phyloP scores from a whole-genome alignment of 1,140 invertebrate genomes.

The Mesaphorura yosii region DNA sequence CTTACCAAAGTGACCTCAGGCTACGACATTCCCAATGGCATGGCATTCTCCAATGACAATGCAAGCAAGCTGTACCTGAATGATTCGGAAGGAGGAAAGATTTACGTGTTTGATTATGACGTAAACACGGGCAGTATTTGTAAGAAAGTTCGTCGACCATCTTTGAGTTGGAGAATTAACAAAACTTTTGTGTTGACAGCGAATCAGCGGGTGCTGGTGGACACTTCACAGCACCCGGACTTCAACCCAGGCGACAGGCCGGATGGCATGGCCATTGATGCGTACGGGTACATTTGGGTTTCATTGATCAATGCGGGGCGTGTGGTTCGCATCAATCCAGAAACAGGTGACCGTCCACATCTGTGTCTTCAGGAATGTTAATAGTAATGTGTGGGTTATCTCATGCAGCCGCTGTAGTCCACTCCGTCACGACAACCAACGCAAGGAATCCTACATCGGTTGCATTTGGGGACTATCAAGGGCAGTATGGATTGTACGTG shows the following conservation, averaged over 20 bases:
- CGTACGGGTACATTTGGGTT: conserved; percentile 14
- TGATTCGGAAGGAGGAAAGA: conserved; percentile 16
- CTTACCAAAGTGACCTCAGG: conserved; percentile 4
- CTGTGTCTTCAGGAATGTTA: neutral
- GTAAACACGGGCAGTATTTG: conserved; percentile 8
- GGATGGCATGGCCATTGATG: conserved; percentile 18
- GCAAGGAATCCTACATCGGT: conserved; percentile 12
- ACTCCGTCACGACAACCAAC: neutral
- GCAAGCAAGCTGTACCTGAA: conserved; percentile 15
- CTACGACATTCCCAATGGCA: conserved; percentile 14
- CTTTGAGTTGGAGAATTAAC: neutral
- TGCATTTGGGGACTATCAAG: conserved; percentile 12
- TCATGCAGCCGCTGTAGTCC: conserved; percentile 9
- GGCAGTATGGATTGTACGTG: conserved; percentile 12
- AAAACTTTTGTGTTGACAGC: neutral
- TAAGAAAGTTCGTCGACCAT: conserved; percentile 4
- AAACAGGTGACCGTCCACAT: conserved; percentile 9
- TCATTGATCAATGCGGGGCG: conserved; percentile 9
- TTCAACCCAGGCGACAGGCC: conserved; percentile 7
- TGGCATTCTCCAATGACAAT: conserved; percentile 17
- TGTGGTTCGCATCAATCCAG: conserved; percentile 14
- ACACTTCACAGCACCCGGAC: conserved; percentile 1
- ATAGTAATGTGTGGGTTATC: neutral
- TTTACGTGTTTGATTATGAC: conserved; percentile 21
- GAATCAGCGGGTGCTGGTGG: conserved; percentile 12